phyloP scores from a whole-genome alignment of 2,888 invertebrate genomes.

The Bimastos eiseni region DNA sequence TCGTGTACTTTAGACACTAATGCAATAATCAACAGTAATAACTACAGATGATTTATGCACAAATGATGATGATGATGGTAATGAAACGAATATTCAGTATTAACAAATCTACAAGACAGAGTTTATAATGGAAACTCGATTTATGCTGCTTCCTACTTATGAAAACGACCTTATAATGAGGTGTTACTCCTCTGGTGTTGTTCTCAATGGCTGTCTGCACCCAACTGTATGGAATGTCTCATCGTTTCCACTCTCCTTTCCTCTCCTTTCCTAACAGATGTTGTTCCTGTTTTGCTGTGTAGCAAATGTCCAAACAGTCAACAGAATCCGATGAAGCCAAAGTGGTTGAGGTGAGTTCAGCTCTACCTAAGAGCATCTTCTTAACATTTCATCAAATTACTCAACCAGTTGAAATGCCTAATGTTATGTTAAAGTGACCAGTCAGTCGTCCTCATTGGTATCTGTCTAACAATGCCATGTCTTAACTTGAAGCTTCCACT shows the following conservation, averaged over 20 bases:
- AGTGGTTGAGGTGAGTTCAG: not conserved
- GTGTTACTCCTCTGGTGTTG: too few species aligned
- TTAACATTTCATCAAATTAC: not conserved
- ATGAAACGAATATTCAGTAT: not conserved
- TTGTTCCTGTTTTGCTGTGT: not conserved
- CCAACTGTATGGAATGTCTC: too few species aligned
- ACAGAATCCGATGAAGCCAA: not conserved
- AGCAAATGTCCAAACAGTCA: not conserved
- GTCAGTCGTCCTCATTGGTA: too few species aligned
- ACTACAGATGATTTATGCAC: too few species aligned
- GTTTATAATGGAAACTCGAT: too few species aligned
- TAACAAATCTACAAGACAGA: not conserved
- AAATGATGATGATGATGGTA: not conserved
- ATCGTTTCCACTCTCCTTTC: not conserved
- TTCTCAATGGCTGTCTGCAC: too few species aligned
- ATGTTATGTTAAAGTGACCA: not conserved
- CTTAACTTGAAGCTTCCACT: too few species aligned
- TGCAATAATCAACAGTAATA: too few species aligned
- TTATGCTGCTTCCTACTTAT: too few species aligned
- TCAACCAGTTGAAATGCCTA: not conserved
- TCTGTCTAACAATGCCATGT: too few species aligned
- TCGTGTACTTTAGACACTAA: too few species aligned
- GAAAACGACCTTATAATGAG: too few species aligned
- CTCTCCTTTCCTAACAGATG: fast-evolving
- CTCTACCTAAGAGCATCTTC: not conserved